Percentiles rank a stretch among this genome's conserved stretches.
phyloP scores from a whole-genome alignment of 2,797 vertebrate species.

The Acomys russatus region DNA sequence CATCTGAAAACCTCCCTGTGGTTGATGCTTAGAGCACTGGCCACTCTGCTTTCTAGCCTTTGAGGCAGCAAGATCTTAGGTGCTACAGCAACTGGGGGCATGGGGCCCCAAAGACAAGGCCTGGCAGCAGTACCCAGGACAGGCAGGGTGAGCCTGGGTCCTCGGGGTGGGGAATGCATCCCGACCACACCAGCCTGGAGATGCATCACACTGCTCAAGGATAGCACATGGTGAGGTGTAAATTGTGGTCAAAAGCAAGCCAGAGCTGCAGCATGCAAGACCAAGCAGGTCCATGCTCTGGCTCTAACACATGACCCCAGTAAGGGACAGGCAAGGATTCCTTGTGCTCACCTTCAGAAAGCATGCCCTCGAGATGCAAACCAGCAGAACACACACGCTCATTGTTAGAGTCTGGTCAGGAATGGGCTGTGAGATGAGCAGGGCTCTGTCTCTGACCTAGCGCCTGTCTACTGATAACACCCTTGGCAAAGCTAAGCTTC shows the following conservation, averaged over 20 bases:
- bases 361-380: background rate
- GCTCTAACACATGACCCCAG: background rate
- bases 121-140: background rate
- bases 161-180: background rate
- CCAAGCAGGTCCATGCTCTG: background rate
- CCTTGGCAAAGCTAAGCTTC: conserved; percentile 61
- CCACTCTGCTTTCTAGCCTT: background rate
- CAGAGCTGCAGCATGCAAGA: background rate
- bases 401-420: conserved; percentile 29
- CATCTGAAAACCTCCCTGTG: background rate
- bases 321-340: background rate
- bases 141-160: background rate
- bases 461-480: conserved; percentile 59
- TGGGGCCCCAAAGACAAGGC: background rate
- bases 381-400: background rate
- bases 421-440: background rate
- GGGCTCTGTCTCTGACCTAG: conserved; percentile 44
- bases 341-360: conserved; percentile 23
- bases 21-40: background rate
- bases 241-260: background rate
- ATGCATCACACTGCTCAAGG: background rate
- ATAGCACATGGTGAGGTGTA: background rate
- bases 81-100: too few species aligned
- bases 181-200: background rate
- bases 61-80: background rate